These are phyloP conservation scores for Pseudorectes ferrugineus DNA, from an alignment of 2,113 vertebrate species.

Conservation along the genomic window DNA sequence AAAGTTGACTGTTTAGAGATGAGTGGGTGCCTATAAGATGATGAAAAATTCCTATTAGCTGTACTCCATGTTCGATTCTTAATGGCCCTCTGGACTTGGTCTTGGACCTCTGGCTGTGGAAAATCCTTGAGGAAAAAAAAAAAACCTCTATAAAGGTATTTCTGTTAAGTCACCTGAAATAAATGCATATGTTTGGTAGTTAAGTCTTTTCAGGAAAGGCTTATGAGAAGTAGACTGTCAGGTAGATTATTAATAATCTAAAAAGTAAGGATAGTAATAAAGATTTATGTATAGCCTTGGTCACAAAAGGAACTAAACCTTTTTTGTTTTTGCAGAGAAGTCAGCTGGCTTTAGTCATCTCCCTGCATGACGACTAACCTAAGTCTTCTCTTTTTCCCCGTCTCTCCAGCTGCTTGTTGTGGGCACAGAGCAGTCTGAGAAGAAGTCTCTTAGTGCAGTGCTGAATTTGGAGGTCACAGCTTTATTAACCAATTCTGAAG, in stretches of 20 bases:
- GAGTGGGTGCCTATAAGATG: background rate
- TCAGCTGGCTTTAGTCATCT: background rate
- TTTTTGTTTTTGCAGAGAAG: background rate
- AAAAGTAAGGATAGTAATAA: background rate
- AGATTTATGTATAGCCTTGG: background rate
- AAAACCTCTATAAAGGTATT: background rate
- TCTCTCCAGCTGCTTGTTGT: background rate
- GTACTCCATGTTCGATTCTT: background rate
- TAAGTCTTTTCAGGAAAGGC: background rate
- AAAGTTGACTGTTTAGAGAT: background rate
- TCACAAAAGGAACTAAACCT: background rate
- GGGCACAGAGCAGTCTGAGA: background rate
- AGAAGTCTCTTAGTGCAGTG: background rate
- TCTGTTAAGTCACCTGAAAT: background rate
- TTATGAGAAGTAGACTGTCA: background rate
- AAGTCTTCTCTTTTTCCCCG: background rate
- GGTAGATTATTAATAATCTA: background rate
- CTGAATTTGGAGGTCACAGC: background rate
- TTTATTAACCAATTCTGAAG: background rate
- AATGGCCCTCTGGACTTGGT: background rate
- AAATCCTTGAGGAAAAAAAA: background rate
- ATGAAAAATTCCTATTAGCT: background rate
- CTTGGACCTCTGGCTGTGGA: background rate
- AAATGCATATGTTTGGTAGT: background rate
- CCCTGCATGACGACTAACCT: background rate